These are phyloP conservation scores for Antheraea yamamai DNA, from an alignment of 2,888 invertebrate species.

Conservation along the genomic window DNA sequence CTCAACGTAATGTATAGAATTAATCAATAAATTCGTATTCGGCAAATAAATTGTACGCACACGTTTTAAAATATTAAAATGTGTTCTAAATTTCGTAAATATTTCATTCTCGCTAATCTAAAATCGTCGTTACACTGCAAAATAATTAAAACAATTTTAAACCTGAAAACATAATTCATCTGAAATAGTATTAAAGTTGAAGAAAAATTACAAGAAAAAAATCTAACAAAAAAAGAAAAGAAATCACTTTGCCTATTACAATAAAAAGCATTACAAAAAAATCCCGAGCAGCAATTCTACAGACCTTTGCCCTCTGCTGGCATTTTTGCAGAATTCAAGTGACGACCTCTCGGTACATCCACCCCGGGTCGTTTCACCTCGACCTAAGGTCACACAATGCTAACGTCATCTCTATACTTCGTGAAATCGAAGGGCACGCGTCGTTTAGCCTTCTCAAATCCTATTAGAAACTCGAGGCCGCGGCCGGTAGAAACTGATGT, in stretches of 20 bases:
- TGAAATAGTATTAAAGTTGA: not conserved
- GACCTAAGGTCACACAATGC: conserved; percentile 10
- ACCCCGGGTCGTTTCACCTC: conserved; percentile 18
- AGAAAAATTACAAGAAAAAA: not conserved
- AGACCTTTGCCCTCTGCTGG: conserved; percentile 14
- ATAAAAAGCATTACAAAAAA: not conserved
- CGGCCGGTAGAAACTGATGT: not conserved
- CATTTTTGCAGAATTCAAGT: conserved; percentile 11
- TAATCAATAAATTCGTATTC: not conserved
- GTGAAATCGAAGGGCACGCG: conserved; percentile 11
- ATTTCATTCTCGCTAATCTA: too few relatives aligned
- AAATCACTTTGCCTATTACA: not conserved
- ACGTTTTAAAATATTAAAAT: too few relatives aligned
- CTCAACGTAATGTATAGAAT: not conserved
- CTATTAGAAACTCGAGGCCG: not conserved
- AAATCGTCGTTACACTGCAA: not conserved
- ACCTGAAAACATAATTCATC: not conserved
- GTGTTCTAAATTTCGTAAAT: not conserved
- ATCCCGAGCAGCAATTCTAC: not conserved
- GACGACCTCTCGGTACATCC: conserved; percentile 16
- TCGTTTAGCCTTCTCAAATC: conserved; percentile 5
- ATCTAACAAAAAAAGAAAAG: not conserved
- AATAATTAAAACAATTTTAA: not conserved
- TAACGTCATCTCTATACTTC: conserved; percentile 5
- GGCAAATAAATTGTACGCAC: too few relatives aligned